Evolutionary conservation across 1,140 invertebrate genomes (phyloP).

Genomic region (Proctacanthus coquilletti): DNA sequence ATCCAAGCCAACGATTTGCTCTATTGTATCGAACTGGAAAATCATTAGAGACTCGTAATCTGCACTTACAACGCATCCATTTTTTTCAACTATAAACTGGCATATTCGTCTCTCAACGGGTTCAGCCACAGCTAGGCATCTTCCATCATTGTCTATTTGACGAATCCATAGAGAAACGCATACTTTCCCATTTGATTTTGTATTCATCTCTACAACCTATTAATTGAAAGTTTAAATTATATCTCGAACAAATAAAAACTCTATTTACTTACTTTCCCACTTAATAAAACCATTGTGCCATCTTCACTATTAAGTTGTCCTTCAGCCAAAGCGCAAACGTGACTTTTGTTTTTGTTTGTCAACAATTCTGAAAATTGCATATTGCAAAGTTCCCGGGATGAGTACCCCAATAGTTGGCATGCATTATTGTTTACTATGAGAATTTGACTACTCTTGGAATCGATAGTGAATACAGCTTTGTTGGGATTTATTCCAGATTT

Average conservation of each 20-base stretch:
- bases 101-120: conserved; percentile 35
- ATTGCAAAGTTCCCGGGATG: conserved; percentile 37
- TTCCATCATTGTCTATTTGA: conserved; percentile 37
- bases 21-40: conserved; percentile 34
- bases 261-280: conserved; percentile 36
- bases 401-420: conserved; percentile 41
- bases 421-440: conserved; percentile 45
- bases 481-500: conserved; percentile 33
- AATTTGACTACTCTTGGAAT: conserved; percentile 40
- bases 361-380: conserved; percentile 39
- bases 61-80: conserved; percentile 32
- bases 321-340: conserved; percentile 37
- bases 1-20: conserved; percentile 33
- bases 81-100: conserved; percentile 30
- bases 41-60: conserved; percentile 31
- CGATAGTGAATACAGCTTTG: conserved; percentile 40
- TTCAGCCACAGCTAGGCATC: conserved; percentile 46
- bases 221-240: conserved; percentile 4
- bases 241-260: not conserved
- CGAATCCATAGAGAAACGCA: conserved; percentile 47
- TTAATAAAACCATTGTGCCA: conserved; percentile 39
- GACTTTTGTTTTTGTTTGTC: conserved; percentile 34
- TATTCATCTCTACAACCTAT: conserved; percentile 41
- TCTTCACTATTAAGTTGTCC: conserved; percentile 37
- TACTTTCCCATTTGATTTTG: conserved; percentile 34